Conservation (phyloP, 1,140 invertebrate species). For the Zaprionus davidi region DNA sequence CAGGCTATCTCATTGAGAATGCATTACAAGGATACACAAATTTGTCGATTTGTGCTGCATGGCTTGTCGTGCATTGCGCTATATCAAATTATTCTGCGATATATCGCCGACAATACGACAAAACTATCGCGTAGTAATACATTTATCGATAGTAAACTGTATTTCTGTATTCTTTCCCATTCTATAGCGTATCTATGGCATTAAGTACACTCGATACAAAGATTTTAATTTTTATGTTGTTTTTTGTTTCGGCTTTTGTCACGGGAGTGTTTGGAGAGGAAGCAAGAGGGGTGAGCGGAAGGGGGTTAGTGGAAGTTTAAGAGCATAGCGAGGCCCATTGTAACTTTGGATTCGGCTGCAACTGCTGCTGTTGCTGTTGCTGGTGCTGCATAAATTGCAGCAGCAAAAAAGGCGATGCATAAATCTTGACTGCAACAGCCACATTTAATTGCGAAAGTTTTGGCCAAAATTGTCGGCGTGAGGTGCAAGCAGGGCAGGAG, state of each 20-base stretch:
- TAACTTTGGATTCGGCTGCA: slow-evolving; percentile 6
- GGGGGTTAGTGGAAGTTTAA: neutral
- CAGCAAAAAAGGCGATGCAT: slow-evolving; percentile 33
- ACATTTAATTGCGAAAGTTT: slow-evolving; percentile 75
- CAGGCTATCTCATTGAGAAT: too few relatives aligned
- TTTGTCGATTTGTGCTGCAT: too few relatives aligned
- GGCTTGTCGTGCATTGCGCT: too few relatives aligned
- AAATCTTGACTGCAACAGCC: slow-evolving; percentile 62
- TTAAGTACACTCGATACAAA: neutral
- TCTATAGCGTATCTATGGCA: neutral
- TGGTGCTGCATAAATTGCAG: slow-evolving; percentile 1
- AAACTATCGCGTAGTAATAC: neutral
- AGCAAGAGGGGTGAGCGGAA: neutral
- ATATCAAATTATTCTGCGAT: neutral
- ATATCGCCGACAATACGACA: too few relatives aligned
- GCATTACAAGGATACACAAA: too few relatives aligned
- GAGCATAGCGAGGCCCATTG: neutral
- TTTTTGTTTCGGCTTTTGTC: neutral
- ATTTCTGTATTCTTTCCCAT: neutral
- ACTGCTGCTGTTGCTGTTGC: neutral
- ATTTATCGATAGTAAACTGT: neutral
- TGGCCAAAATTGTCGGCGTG: slow-evolving; percentile 34
- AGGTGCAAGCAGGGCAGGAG: neutral
- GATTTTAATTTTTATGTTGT: neutral
- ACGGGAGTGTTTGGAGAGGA: neutral